Evolutionary conservation across 2,797 vertebrate species (phyloP).

Genomic region (Ficedula albicollis): DNA sequence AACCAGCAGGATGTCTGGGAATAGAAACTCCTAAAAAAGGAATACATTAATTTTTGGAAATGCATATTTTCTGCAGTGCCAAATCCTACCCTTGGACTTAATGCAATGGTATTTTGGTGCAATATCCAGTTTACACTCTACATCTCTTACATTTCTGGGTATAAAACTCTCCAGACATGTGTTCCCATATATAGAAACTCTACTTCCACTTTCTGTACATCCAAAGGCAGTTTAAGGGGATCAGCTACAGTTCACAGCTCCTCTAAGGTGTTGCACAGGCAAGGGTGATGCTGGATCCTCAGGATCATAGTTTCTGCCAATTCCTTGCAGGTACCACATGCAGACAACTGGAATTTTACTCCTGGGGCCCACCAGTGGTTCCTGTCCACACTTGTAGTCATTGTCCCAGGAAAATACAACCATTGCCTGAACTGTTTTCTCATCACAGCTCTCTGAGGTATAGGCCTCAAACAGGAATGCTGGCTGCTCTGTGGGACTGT

Average conservation of each 20-base stretch:
- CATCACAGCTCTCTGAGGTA: neutral
- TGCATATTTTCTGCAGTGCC: neutral
- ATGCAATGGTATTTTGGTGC: neutral
- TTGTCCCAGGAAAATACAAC: neutral
- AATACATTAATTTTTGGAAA: neutral
- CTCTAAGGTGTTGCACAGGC: neutral
- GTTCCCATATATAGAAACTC: neutral
- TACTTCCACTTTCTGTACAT: neutral
- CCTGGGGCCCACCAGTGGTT: neutral
- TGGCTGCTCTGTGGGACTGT: neutral
- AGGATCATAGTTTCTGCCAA: neutral
- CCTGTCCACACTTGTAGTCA: neutral
- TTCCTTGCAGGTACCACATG: neutral
- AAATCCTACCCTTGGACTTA: neutral
- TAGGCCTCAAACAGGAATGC: accelerated
- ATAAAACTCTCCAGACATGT: neutral
- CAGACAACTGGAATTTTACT: neutral
- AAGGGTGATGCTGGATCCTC: neutral
- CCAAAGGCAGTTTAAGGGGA: neutral
- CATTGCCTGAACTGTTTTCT: neutral
- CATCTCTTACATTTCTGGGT: neutral
- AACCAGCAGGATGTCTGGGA: neutral
- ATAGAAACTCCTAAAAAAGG: neutral
- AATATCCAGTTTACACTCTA: neutral
- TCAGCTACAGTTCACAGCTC: neutral